Evolutionary conservation across 2,113 vertebrate species (phyloP), one percentile per base, ranked within the genome.

Genomic region (Herpetotheres cachinnans): DNA sequence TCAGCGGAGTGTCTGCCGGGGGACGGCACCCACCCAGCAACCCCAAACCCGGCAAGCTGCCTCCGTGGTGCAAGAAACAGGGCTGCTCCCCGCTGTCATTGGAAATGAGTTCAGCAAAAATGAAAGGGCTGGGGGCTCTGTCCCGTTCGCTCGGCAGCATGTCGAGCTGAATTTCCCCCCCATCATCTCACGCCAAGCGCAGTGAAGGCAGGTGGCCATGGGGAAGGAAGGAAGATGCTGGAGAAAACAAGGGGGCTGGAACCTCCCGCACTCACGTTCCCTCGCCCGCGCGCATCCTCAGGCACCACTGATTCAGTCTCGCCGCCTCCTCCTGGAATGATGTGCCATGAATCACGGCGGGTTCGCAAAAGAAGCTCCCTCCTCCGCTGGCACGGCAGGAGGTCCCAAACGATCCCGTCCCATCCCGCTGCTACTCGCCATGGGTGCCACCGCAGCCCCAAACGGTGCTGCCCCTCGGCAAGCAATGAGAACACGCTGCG

Each of bases 381-480:
- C 59, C 91, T 87, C 77, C 36, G 2, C 63, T 11, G 52, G 34
- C 56, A 44, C 1, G 1, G 36, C 71, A 24, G 55, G 34, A 78
- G 62, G 38, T 36, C 21, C 38, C 66, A 0, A 20, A 61, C 2
- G 14, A 56, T 77, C 10, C 73, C 19, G 6, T 63, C 47, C 44
- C 44, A 46, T 46, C 42, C 77, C 4, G 3, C 63, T n/a, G 72
- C 73, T 24, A 4, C 84, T 15, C 0, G 0, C 77, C 3, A 1
- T 0, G 49, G 72, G 29, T 17, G 36, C 58, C 89, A 61, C 73
- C 32, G 0, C 59, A 32, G 65, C 87, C 90, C 74, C 81, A 2
- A 20, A 4, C 0, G 0, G 10, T 25, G 65, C 91, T 52, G 74
- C 30, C 63, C 63, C 69, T 81, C 0, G 0, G 82, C 0, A 1